Base-by-base conservation (phyloP, 2,113 vertebrate genomes). In the Proteles cristata region DNA sequence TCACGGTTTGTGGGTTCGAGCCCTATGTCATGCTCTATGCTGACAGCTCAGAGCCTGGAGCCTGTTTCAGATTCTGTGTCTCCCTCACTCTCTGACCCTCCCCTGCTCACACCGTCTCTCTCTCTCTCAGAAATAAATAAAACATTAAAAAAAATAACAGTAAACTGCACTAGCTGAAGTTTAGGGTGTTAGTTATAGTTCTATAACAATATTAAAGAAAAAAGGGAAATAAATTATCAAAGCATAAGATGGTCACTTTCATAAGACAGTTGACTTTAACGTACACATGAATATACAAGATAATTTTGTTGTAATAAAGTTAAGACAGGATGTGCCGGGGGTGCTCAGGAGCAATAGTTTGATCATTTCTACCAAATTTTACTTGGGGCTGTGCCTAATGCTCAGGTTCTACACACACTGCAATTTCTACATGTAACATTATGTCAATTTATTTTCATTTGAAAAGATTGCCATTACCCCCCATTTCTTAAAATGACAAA, bases 371-470 rank as follows among this genome's bases (percentile, higher is more conserved):
- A 26, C 39, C 88, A 16, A 74, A 87, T 94, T 94, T 84, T 80
- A 83, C 71, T 69, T 77, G 35, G 14, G 82, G 11, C 16, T 10
- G 4, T 55, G 16, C 50, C 79, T 90, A 80, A 93, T n/a, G 7
- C 7, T 66, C 26, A 4, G 11, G 11, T 58, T 71, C 73, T 66
- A 90, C 16, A 39, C 8, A 55, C 65, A 10, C 65, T 76, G 45
- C 45, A 87, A 68, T 80, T 71, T 94, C 69, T 90, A 55, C 35
- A 21, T 35, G 16, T 71, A 92, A 93, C 96, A 87, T 84, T 82
- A 53, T 82, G 33, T 58, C 65, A 68, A 79, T 93, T 98, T 96
- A 87, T 92, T 97, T 98, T 96, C 63, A 77, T 97, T 95, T 74
- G 76, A 23, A 92, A 92, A 86, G 86, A 50, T 74, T 21, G n/a